Conservation (phyloP, 2,888 invertebrate genomes). For the Athalia rosae region DNA sequence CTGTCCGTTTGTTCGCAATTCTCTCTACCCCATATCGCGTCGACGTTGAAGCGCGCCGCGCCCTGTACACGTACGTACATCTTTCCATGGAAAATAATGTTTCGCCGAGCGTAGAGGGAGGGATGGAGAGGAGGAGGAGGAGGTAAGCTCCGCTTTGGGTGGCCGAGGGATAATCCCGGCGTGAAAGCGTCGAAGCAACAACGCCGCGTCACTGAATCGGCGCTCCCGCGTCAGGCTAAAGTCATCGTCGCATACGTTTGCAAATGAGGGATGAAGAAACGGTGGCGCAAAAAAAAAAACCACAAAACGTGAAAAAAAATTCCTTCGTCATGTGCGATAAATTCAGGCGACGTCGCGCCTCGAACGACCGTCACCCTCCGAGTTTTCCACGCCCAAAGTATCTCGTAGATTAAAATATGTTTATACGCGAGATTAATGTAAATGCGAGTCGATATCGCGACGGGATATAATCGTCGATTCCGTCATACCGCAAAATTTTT, state of each 20-base stretch:
- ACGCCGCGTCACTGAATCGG: background rate
- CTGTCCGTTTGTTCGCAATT: slow-evolving; percentile 48
- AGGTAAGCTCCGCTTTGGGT: slow-evolving; percentile 56
- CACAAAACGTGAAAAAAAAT: too few relatives aligned
- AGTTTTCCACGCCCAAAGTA: too few relatives aligned
- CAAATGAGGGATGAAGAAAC: background rate
- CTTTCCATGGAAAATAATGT: slow-evolving; percentile 35
- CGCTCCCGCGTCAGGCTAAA: background rate
- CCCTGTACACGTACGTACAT: slow-evolving; percentile 5
- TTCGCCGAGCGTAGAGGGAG: background rate
- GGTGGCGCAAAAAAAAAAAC: background rate
- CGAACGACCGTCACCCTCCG: too few relatives aligned
- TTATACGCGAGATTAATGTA: too few relatives aligned
- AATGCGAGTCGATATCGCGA: too few relatives aligned
- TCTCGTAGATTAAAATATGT: too few relatives aligned
- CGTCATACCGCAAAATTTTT: too few relatives aligned
- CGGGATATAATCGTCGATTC: too few relatives aligned
- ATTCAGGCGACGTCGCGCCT: too few relatives aligned
- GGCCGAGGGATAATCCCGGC: slow-evolving; percentile 61
- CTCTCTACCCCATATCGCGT: background rate
- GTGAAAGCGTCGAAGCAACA: slow-evolving; percentile 62
- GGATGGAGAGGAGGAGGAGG: slow-evolving; percentile 40
- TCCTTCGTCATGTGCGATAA: background rate
- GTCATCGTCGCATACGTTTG: background rate
- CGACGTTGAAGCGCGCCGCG: background rate